Base-by-base conservation (phyloP, 2,888 invertebrate species). In the Hipparchia sbordonii region DNA sequence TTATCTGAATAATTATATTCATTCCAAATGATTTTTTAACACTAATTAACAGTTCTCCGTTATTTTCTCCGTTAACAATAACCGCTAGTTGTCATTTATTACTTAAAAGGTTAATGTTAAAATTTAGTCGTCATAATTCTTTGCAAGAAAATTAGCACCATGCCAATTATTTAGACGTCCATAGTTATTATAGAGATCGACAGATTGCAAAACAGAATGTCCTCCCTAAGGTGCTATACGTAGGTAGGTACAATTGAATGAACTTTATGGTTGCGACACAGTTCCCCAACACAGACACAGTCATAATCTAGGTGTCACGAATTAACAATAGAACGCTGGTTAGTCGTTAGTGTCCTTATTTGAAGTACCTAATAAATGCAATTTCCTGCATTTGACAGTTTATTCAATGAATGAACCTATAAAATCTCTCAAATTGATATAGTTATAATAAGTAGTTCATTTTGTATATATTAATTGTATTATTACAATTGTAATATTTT, bases 231-330 rank as follows among this genome's bases (percentile, higher is more conserved):
- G 71, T 74, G 5, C 39, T 39, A 4, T 48, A 70, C 68, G 23
- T 23, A 23, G 23, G 23, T 23, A 23, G 23, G 23, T 23, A 23
- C 23, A 23, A 74, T 61, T 73, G 72, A 76, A 72, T 77, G 74
- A 76, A 77, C 72, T 75, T 75, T 76, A 72, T 72, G 23, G 68
- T 33, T 67, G 57, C 73, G 72, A 72, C 76, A 77, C 70, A 60
- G 67, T 52, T 60, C 61, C 71, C 73, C 54, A 76, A 57, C 23
- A 57, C 57, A 57, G 52, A 52, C 72, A 74, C 66, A 67, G 51
- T 68, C 72, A 77, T 75, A 74, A 72, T 76, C 76, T 72, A 75
- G 75, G 75, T 74, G 77, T 78, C 78, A 78, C 78, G 77, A 78
- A 79, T 77, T 74, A 78, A 77, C 78, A 79, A 77, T 78, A 75